These are phyloP conservation scores for Fragum whitleyi DNA, from an alignment of 2,888 invertebrate species.

Conservation along the genomic window DNA sequence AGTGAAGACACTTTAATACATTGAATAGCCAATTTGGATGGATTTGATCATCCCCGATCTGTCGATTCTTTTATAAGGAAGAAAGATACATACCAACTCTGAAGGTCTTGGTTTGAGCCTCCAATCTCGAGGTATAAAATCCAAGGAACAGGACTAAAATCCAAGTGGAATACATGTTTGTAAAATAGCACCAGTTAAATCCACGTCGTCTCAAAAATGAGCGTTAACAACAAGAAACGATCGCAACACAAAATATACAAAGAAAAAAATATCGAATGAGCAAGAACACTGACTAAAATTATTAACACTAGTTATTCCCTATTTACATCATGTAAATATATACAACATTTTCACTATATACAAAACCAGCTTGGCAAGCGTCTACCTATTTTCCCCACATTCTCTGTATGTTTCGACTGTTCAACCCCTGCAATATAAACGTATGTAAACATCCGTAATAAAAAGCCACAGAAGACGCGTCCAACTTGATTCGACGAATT, in stretches of 20 bases:
- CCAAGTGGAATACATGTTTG: slow-evolving; percentile 20
- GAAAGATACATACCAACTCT: slow-evolving; percentile 23
- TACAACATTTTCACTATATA: not conserved
- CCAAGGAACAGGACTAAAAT: slow-evolving; percentile 5
- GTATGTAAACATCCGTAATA: slow-evolving; percentile 19
- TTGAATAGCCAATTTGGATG: too few species aligned
- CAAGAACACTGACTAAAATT: slow-evolving; percentile 2
- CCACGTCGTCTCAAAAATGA: slow-evolving; percentile 11
- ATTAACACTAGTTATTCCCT: not conserved
- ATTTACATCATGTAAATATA: slow-evolving; percentile 20
- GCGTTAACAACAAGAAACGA: not conserved
- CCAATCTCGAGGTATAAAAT: slow-evolving; percentile 10
- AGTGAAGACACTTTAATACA: too few species aligned
- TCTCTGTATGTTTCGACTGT: not conserved
- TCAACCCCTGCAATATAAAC: not conserved
- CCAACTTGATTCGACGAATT: not conserved
- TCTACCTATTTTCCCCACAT: slow-evolving; percentile 5
- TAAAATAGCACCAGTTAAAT: slow-evolving; percentile 23
- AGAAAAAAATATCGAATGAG: not conserved
- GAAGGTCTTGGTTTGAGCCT: slow-evolving; percentile 16
- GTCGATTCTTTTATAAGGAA: too few species aligned
- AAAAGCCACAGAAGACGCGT: not conserved
- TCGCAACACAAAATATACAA: not conserved
- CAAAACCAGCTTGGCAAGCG: not conserved
- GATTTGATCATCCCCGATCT: too few species aligned